A percentile compares a stretch with the other conserved stretches of the same genome.
These are phyloP conservation scores for Notospermus geniculatus DNA, from an alignment of 1,140 invertebrate species.

Conservation along the genomic window DNA sequence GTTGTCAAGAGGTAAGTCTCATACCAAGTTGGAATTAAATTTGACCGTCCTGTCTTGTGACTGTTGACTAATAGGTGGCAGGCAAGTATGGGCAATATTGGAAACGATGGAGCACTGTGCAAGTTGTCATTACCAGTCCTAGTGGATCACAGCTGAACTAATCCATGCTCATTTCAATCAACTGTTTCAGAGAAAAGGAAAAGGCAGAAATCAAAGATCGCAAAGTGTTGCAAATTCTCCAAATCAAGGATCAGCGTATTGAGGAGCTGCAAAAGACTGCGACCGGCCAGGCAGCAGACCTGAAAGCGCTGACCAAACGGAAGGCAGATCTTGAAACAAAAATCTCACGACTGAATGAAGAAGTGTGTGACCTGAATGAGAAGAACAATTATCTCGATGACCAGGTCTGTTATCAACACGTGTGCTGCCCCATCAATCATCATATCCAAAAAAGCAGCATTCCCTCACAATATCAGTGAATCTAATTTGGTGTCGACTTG, in stretches of 20 bases:
- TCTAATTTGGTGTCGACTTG: no score
- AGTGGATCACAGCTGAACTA: not conserved
- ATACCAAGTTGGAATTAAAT: not conserved
- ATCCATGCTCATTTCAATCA: not conserved
- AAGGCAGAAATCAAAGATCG: slow-evolving; percentile 50
- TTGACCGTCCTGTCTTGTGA: not conserved
- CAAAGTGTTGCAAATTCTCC: slow-evolving; percentile 49
- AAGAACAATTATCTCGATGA: no score
- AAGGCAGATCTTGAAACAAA: slow-evolving; percentile 8
- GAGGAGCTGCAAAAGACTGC: slow-evolving; percentile 45
- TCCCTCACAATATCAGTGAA: no score
- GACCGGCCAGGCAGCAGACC: slow-evolving; percentile 33
- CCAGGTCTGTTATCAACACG: no score
- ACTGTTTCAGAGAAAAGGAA: slow-evolving; percentile 48
- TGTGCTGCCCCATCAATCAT: no score
- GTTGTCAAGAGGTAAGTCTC: slow-evolving; percentile 48
- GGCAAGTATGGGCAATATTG: no score
- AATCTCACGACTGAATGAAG: not conserved
- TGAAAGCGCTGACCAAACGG: slow-evolving; percentile 23
- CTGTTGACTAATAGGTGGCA: not conserved
- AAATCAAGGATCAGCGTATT: slow-evolving; percentile 52
- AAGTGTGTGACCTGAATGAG: no score
- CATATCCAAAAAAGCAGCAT: no score
- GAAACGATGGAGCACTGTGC: not conserved
- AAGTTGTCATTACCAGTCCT: not conserved